These are phyloP conservation scores for Prenolepis imparis DNA, from an alignment of 2,888 invertebrate species.

Conservation along the genomic window DNA sequence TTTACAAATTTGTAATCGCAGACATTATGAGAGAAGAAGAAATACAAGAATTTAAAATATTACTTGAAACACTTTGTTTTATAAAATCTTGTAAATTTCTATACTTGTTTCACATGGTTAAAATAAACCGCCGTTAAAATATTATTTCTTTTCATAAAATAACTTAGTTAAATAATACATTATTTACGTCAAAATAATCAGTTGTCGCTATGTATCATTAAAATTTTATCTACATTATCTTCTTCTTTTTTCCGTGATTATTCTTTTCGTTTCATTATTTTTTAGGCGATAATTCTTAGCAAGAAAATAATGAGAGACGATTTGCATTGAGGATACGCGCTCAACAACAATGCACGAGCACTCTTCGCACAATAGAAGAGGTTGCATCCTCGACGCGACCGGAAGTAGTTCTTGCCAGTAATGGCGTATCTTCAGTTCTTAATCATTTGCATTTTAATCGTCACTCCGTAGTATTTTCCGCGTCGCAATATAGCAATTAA, in stretches of 20 bases:
- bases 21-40: background rate
- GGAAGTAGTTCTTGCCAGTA: constrained; percentile 53
- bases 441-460: constrained; percentile 71
- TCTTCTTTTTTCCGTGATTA: constrained; percentile 27
- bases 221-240: constrained; percentile 40
- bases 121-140: background rate
- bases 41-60: no score
- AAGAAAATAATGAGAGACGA: constrained; percentile 65
- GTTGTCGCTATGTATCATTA: background rate
- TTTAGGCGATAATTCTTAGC: constrained; percentile 42
- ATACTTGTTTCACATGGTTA: background rate
- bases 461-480: constrained; percentile 7
- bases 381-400: constrained; percentile 46
- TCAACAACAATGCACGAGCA: constrained; percentile 67
- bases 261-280: constrained; percentile 29
- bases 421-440: constrained; percentile 61
- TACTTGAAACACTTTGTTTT: background rate
- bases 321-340: constrained; percentile 68
- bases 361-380: constrained; percentile 12
- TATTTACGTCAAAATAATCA: background rate
- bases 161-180: background rate
- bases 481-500: constrained; percentile 62
- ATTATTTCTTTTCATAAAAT: background rate
- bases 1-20: background rate
- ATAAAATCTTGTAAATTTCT: background rate